Evolutionary conservation across 2,797 vertebrate species (phyloP).

Genomic region (Chromobotia macracanthus): DNA sequence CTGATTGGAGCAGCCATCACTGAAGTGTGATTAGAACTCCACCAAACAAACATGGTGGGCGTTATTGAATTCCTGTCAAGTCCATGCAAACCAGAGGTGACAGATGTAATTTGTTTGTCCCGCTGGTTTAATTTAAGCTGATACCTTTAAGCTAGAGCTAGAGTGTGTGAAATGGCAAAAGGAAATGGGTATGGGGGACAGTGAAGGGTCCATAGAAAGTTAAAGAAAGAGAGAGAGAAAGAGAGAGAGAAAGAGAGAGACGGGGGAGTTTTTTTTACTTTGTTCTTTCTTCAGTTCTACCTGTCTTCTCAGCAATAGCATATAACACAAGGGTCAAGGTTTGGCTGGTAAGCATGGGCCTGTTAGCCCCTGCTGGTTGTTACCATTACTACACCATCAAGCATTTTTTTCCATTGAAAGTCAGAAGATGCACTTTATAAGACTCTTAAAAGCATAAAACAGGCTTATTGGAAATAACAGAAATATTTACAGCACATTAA

Average conservation of each 20-base stretch:
- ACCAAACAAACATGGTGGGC: conserved; percentile 76
- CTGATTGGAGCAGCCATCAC: conserved; percentile 58
- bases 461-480: too few species aligned
- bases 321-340: background rate
- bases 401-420: background rate
- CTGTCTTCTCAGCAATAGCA: conserved; percentile 35
- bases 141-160: conserved; percentile 71
- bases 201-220: conserved; percentile 34
- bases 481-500: too few species aligned
- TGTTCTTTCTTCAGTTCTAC: conserved; percentile 40
- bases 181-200: conserved; percentile 57
- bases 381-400: background rate
- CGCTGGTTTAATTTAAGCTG: conserved; percentile 81
- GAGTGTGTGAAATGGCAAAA: conserved; percentile 56
- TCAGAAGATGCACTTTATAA: background rate
- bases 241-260: conserved; percentile 36
- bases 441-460: background rate
- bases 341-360: background rate
- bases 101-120: conserved; percentile 86
- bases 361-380: background rate
- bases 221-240: conserved; percentile 31
- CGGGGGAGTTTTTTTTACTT: conserved; percentile 35
- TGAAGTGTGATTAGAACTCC: conserved; percentile 81
- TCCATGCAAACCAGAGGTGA: conserved; percentile 81
- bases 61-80: conserved; percentile 80